Conservation (phyloP, 2,888 invertebrate genomes). For the Stenurella melanura region DNA sequence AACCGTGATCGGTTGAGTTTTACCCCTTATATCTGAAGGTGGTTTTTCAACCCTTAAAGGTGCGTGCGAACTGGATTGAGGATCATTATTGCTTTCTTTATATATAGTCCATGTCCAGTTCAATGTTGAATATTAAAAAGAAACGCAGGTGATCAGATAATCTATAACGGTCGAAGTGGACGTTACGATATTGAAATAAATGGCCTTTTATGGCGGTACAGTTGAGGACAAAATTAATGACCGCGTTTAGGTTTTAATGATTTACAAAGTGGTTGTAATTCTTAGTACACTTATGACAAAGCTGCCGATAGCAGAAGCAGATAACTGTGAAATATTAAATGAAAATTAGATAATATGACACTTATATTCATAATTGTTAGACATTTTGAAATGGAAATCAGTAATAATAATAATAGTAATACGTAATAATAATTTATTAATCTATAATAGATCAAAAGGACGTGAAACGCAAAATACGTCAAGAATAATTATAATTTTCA, state of each 20-base stretch:
- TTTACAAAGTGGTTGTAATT: neutral
- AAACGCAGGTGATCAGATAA: conserved; percentile 57
- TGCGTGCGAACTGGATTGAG: conserved; percentile 52
- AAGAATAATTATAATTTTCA: no score
- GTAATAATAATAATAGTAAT: no score
- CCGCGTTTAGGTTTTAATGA: neutral
- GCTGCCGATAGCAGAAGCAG: no score
- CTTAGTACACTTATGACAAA: neutral
- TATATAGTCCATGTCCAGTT: conserved; percentile 45
- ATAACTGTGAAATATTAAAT: neutral
- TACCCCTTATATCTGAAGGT: conserved; percentile 45
- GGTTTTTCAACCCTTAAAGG: conserved; percentile 51
- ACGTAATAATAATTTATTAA: no score
- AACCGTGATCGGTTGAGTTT: conserved; percentile 41
- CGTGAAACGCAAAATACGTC: no score
- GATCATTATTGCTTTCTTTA: conserved; percentile 53
- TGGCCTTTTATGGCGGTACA: conserved; percentile 17
- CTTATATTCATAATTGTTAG: neutral
- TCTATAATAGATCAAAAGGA: no score
- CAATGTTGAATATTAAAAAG: conserved; percentile 53
- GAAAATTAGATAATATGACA: neutral
- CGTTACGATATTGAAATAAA: conserved; percentile 41
- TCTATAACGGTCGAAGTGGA: conserved; percentile 55
- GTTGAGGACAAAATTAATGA: conserved; percentile 16
- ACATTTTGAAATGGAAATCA: no score